A percentile compares a stretch with the other conserved stretches of the same genome.
Conservation (phyloP, 2,888 invertebrate species). For the Drosophila putrida region DNA sequence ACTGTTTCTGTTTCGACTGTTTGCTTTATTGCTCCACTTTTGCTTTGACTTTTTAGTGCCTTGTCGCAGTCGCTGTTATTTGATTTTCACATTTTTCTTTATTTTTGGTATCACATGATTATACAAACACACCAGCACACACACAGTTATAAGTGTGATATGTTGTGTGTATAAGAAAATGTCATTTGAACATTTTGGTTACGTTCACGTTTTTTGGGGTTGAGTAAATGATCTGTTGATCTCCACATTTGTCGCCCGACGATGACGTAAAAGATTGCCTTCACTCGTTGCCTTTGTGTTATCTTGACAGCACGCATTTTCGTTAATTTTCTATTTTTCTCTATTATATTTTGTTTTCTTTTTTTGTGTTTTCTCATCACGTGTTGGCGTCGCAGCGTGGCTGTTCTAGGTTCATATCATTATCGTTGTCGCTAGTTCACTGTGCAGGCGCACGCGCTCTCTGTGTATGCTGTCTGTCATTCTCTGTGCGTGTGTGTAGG, state of each 20-base stretch:
- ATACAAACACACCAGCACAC: slow-evolving; percentile 56
- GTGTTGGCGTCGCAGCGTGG: slow-evolving; percentile 52
- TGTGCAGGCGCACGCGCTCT: slow-evolving; percentile 41
- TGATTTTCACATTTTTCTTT: slow-evolving; percentile 83
- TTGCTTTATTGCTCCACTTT: slow-evolving; percentile 82
- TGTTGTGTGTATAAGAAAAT: slow-evolving; percentile 62
- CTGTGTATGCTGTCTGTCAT: slow-evolving; percentile 1
- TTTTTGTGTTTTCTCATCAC: slow-evolving; percentile 51
- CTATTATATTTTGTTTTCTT: slow-evolving; percentile 7
- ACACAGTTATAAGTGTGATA: slow-evolving; percentile 16
- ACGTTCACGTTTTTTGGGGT: slow-evolving; percentile 62
- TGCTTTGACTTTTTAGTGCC: slow-evolving; percentile 79
- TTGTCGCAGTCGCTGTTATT: slow-evolving; percentile 75
- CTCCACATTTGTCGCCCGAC: slow-evolving; percentile 67
- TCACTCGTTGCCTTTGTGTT: slow-evolving; percentile 55
- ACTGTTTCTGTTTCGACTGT: slow-evolving; percentile 64
- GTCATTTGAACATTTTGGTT: slow-evolving; percentile 71
- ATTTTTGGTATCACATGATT: slow-evolving; percentile 79
- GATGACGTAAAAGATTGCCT: slow-evolving; percentile 74
- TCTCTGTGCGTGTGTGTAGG: slow-evolving; percentile 15
- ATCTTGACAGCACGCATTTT: slow-evolving; percentile 55
- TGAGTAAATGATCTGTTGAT: slow-evolving; percentile 77
- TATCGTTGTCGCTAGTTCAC: slow-evolving; percentile 48
- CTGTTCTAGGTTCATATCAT: slow-evolving; percentile 26
- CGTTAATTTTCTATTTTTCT: slow-evolving; percentile 14